Evolutionary conservation across 2,113 vertebrate genomes (phyloP).

Genomic region (Pedionomus torquatus): DNA sequence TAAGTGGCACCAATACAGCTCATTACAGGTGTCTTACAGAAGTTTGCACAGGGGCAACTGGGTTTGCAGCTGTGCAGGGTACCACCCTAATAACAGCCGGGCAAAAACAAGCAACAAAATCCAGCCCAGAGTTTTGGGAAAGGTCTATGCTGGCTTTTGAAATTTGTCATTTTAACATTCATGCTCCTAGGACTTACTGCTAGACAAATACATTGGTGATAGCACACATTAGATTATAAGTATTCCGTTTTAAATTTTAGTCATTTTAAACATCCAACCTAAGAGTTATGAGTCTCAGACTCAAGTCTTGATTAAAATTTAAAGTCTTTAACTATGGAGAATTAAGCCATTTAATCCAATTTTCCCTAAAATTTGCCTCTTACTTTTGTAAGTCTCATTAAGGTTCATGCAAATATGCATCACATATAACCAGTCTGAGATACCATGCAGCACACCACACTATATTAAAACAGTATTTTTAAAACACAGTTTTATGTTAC

Average conservation of each 20-base stretch:
- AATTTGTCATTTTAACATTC: neutral
- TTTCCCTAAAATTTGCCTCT: conserved; percentile 8
- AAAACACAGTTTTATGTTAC: neutral
- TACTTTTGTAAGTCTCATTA: neutral
- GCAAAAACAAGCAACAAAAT: neutral
- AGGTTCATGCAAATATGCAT: neutral
- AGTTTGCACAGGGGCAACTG: neutral
- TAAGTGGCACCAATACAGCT: neutral
- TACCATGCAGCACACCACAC: neutral
- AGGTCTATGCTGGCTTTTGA: neutral
- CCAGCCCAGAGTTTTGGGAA: neutral
- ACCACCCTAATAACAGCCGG: neutral
- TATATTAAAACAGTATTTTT: neutral
- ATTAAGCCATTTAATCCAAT: conserved; percentile 12
- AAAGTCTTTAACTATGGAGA: neutral
- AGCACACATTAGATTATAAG: neutral
- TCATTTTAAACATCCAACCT: neutral
- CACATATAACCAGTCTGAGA: neutral
- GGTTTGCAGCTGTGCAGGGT: neutral
- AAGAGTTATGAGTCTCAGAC: neutral
- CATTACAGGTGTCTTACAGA: neutral
- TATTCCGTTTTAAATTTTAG: neutral
- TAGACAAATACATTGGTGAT: neutral
- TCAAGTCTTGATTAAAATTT: conserved; percentile 7
- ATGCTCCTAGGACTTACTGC: neutral